phyloP scores from a whole-genome alignment of 2,888 invertebrate species.

The Monopis laevigella region DNA sequence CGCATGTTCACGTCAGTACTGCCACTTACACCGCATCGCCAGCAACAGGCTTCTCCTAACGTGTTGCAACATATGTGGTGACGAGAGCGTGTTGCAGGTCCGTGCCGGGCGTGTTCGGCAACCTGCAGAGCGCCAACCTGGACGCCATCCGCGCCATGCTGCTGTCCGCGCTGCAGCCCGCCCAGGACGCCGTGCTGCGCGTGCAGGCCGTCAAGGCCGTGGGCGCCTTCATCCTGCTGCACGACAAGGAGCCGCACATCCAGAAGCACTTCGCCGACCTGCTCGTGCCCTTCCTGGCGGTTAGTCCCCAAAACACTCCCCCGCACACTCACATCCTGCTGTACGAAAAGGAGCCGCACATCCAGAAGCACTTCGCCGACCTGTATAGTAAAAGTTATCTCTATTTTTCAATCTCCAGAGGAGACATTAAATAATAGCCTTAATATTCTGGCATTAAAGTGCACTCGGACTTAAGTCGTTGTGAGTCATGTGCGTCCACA shows the following conservation, averaged over 20 bases:
- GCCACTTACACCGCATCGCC: no score
- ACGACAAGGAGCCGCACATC: conserved; percentile 92
- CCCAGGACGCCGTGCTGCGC: conserved; percentile 77
- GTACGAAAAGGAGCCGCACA: conserved; percentile 92
- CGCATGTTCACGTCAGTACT: conserved; percentile 93
- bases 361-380: conserved; percentile 89
- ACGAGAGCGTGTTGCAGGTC: conserved; percentile 74
- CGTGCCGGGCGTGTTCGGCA: conserved; percentile 97
- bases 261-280: conserved; percentile 90
- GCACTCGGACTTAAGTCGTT: no score
- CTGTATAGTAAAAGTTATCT: no score
- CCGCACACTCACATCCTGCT: no score
- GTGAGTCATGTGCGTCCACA: no score
- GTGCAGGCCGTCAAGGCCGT: conserved; percentile 86
- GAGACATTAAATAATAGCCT: no score
- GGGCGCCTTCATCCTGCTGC: conserved; percentile 88
- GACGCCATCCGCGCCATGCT: conserved; percentile 96
- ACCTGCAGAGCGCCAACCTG: conserved; percentile 90
- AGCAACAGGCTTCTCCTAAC: no score
- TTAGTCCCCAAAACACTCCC: no score
- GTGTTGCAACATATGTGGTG: no score
- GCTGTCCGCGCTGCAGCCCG: conserved; percentile 79
- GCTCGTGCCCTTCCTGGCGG: conserved; percentile 79
- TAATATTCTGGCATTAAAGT: no score
- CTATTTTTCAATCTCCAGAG: no score